Evolutionary conservation across 23 tunicate species (phyloP).

Genomic region (Trididemnum clinides): DNA sequence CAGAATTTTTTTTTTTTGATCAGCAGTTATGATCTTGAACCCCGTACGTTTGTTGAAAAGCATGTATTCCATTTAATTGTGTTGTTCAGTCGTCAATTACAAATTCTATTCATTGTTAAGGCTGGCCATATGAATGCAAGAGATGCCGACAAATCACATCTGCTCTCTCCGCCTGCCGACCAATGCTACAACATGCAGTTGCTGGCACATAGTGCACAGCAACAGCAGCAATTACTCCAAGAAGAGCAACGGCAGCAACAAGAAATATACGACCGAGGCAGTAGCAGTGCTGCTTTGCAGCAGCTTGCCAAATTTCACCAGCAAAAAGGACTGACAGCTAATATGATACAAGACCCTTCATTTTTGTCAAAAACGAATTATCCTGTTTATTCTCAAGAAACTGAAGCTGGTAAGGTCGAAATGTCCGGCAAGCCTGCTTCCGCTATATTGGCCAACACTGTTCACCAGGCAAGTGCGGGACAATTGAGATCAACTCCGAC

Average conservation of each 20-base stretch:
- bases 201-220: conserved; percentile 87
- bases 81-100: too few relatives aligned
- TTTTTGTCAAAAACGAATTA: not conserved
- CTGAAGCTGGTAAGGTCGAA: not conserved
- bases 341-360: conserved; percentile 6
- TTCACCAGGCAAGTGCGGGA: not conserved
- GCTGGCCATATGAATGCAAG: too few relatives aligned
- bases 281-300: conserved; percentile 83
- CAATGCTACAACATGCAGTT: conserved; percentile 82
- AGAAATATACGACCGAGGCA: conserved; percentile 12
- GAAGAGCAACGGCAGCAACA: conserved; percentile 34
- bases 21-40: too few relatives aligned
- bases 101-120: too few relatives aligned
- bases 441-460: not conserved
- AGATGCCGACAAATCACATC: conserved; percentile 2
- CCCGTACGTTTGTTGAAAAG: too few relatives aligned
- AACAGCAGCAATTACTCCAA: conserved; percentile 53
- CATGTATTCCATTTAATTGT: too few relatives aligned
- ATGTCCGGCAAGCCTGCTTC: not conserved
- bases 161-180: conserved; percentile 56
- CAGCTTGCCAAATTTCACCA: conserved; percentile 64
- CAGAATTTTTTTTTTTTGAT: too few relatives aligned
- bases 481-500: not conserved
- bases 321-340: not conserved
- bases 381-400: not conserved